Evolutionary conservation across 2,888 invertebrate genomes (phyloP).

Genomic region (Diarsia mendica): DNA sequence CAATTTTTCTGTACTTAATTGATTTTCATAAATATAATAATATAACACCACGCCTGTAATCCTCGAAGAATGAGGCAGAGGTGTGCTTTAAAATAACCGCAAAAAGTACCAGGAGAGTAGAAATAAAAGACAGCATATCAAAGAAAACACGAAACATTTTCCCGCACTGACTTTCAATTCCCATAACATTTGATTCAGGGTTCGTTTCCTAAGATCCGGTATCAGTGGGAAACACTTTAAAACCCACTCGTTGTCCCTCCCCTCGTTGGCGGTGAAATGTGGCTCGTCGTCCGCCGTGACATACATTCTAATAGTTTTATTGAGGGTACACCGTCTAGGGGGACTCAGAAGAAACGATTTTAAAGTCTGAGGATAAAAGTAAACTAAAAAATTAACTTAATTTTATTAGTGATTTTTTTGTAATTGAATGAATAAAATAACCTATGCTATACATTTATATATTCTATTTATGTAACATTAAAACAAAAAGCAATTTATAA

Average conservation of each 20-base stretch:
- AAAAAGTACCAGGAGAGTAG: not conserved
- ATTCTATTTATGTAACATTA: too few relatives aligned
- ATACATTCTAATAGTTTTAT: slow-evolving; percentile 87
- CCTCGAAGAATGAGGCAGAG: not conserved
- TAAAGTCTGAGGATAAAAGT: slow-evolving; percentile 1
- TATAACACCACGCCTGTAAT: not conserved
- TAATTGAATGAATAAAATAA: too few relatives aligned
- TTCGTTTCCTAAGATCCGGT: slow-evolving; percentile 29
- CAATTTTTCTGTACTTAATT: too few relatives aligned
- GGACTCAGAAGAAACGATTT: slow-evolving; percentile 63
- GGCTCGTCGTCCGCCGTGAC: slow-evolving; percentile 80
- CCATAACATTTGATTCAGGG: slow-evolving; percentile 33
- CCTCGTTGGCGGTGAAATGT: slow-evolving; percentile 79
- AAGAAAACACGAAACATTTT: slow-evolving; percentile 4
- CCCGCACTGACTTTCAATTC: slow-evolving; percentile 27
- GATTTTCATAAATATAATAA: not conserved
- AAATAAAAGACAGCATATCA: not conserved
- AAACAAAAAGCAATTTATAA: too few relatives aligned
- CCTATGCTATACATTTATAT: too few relatives aligned
- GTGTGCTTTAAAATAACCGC: not conserved
- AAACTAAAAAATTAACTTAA: too few relatives aligned
- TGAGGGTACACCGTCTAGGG: slow-evolving; percentile 67
- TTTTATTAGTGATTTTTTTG: too few relatives aligned
- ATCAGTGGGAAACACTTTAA: slow-evolving; percentile 72
- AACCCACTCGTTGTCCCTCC: slow-evolving; percentile 74